Conservation (phyloP, 2,113 vertebrate species). For the Solenodon paradoxus region DNA sequence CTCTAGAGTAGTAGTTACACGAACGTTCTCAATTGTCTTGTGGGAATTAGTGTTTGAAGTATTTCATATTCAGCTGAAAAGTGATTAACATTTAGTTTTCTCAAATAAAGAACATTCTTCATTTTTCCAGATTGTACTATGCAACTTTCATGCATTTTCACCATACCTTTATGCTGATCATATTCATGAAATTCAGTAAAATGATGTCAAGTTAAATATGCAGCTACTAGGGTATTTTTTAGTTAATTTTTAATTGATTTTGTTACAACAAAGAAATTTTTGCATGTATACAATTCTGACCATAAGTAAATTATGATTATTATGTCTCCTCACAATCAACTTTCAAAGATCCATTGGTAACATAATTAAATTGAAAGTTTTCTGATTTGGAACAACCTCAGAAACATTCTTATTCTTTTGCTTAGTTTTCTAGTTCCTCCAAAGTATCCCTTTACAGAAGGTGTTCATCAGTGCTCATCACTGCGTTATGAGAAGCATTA, state of each 20-base stretch:
- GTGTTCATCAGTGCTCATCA: neutral
- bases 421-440: neutral
- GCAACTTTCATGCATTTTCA: neutral
- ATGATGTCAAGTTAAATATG: neutral
- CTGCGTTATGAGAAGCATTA: neutral
- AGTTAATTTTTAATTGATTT: neutral
- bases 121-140: neutral
- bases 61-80: neutral
- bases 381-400: neutral
- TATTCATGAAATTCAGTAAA: neutral
- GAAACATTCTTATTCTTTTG: neutral
- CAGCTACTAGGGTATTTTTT: neutral
- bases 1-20: neutral
- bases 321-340: neutral
- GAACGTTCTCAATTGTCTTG: neutral
- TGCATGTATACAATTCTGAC: neutral
- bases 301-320: neutral
- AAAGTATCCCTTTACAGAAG: neutral
- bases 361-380: neutral
- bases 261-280: neutral
- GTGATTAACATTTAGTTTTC: neutral
- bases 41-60: neutral
- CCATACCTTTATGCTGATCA: neutral
- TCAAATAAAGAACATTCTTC: neutral
- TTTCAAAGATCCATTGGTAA: neutral